Evolutionary conservation across 2,888 invertebrate species (phyloP), one percentile per base, ranked within the genome.

Genomic region (Tridacna crocea): DNA sequence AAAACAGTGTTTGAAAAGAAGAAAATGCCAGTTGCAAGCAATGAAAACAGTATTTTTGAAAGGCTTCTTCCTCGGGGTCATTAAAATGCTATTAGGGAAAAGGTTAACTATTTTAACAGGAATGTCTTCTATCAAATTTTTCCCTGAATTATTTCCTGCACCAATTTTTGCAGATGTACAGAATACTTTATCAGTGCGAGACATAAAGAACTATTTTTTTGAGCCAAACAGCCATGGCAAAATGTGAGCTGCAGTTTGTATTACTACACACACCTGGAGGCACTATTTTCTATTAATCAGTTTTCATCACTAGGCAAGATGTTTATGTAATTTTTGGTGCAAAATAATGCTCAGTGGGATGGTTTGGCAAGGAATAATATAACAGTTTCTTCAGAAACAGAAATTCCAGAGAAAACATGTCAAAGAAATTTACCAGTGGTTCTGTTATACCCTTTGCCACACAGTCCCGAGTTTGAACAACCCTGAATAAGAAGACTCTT

Each of bases 311-410:
- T 22, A n/a, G 26, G 22, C 22, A 24, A 72, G 72, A 70, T 72
- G 77, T 78, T 78, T 72, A 61, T 72, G 51, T 78, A 78, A 78
- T 72, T 12, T 77, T 47, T 70, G 72, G 61, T 77, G 60, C 51
- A 61, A 61, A 72, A 70, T 70, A 70, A 46, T 46, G 70, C 47
- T 70, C 61, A 2, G n/a, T n/a, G 22, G 12, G 61, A 61, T 61
- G 22, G 26, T 22, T 22, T 61, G 61, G 61, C 61, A 24, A 13
- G 13, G 61, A 24, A 22, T 24, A 10, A 22, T 13, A 24, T 61
- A n/a, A 61, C n/a, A 24, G 13, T n/a, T 61, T 61, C 22, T 22
- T 36, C 36, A 36, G 36, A 36, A 36, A 36, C 36, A 36, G 36
- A 36, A 58, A 17, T 19, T 19, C 58, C 58, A 58, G n/a, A n/a